phyloP scores from a whole-genome alignment of 1,140 invertebrate species.

The Saccostrea cuccullata region DNA sequence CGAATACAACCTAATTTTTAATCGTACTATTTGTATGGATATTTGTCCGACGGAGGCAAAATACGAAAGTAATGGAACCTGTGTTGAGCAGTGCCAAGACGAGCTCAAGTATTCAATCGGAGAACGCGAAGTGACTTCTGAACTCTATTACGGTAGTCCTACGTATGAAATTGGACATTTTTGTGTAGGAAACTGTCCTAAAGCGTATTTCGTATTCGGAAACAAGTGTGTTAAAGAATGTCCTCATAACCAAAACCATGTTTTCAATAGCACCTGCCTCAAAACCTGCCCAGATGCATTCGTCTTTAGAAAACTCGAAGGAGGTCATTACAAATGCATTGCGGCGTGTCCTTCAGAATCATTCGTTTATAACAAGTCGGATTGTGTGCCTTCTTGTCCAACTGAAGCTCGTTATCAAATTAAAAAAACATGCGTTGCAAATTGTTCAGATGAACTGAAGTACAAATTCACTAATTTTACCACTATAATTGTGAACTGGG shows the following conservation, averaged over 20 bases:
- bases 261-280: background rate
- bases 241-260: background rate
- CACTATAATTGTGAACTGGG: background rate
- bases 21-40: background rate
- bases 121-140: too few relatives aligned
- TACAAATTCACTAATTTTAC: background rate
- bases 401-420: background rate
- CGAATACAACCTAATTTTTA: background rate
- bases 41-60: slow-evolving; percentile 10
- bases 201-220: background rate
- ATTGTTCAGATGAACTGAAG: background rate
- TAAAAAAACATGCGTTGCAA: background rate
- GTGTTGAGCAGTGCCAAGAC: background rate
- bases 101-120: too few relatives aligned
- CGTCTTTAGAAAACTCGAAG: background rate
- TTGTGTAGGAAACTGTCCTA: background rate
- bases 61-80: background rate
- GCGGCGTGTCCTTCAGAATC: background rate
- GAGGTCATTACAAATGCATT: slow-evolving; percentile 7
- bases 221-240: background rate
- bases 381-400: slow-evolving; percentile 5
- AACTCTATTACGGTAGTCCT: too few relatives aligned
- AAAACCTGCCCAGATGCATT: background rate
- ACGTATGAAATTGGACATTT: too few relatives aligned
- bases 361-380: background rate